Percentiles rank a stretch among this genome's conserved stretches.
phyloP scores from a whole-genome alignment of 2,113 vertebrate species.

The Mirza zaza region DNA sequence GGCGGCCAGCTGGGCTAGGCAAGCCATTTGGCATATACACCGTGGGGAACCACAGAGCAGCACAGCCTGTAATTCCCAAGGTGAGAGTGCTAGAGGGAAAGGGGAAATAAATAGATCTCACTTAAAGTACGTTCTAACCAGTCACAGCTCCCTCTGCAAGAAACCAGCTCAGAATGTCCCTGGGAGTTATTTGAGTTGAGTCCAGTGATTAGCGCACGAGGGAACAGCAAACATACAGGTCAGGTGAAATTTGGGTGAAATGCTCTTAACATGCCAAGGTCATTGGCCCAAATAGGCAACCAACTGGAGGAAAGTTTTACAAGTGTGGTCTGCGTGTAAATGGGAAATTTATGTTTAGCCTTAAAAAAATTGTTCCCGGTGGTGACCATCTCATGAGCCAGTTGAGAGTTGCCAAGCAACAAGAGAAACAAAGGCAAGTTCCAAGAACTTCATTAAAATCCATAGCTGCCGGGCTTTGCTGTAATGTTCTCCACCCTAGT shows the following conservation, averaged over 20 bases:
- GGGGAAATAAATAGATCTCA: constrained; percentile 66
- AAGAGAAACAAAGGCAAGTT: constrained; percentile 67
- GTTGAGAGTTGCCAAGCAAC: constrained; percentile 64
- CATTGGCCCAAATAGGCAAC: background rate
- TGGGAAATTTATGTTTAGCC: background rate
- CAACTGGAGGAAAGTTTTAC: background rate
- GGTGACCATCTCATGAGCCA: constrained; percentile 58
- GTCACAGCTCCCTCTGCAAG: constrained; percentile 58
- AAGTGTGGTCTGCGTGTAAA: background rate
- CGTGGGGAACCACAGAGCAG: background rate
- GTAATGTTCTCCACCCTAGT: background rate
- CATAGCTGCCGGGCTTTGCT: constrained; percentile 3
- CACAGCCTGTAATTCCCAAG: constrained; percentile 53
- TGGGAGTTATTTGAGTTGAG: constrained; percentile 14
- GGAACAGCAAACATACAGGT: background rate
- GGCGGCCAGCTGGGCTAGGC: background rate
- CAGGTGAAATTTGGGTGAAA: background rate
- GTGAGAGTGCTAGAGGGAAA: constrained; percentile 47
- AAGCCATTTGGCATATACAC: background rate
- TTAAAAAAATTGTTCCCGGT: constrained; percentile 53
- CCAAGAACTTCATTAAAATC: constrained; percentile 67
- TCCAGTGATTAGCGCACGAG: background rate
- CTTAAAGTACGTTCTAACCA: background rate
- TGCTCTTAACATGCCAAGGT: background rate
- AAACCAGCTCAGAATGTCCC: constrained; percentile 50